Percentiles rank a stretch among this genome's conserved stretches.
phyloP scores from a whole-genome alignment of 1,140 invertebrate species.

The Chironomus tepperi region DNA sequence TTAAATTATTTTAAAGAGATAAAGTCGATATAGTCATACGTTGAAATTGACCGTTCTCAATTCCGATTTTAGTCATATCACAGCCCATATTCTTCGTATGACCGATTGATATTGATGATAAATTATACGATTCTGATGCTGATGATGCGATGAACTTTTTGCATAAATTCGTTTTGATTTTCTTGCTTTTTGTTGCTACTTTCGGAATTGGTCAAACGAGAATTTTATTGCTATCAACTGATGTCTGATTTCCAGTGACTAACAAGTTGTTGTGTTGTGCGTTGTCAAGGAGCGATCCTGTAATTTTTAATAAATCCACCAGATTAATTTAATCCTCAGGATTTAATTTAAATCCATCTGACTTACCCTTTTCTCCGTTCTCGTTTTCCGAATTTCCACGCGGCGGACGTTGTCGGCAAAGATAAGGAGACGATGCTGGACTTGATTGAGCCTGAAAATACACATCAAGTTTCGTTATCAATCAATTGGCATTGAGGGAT shows the following conservation, averaged over 20 bases:
- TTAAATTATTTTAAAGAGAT: not conserved
- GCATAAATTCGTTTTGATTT: constrained; percentile 14
- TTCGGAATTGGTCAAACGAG: not conserved
- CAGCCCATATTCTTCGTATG: not conserved
- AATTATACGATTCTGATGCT: constrained; percentile 4
- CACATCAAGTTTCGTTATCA: not conserved
- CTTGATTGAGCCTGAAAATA: constrained; percentile 54
- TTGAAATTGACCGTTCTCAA: not conserved
- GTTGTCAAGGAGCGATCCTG: constrained; percentile 33
- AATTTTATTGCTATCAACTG: not conserved
- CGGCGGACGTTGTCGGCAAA: constrained; percentile 63
- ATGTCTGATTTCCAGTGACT: not conserved
- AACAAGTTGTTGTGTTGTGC: constrained; percentile 20
- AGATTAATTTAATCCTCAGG: not conserved
- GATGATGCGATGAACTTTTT: not conserved
- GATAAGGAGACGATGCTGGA: constrained; percentile 64
- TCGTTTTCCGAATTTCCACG: constrained; percentile 38
- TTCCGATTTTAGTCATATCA: not conserved
- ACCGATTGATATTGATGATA: not conserved
- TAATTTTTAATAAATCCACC: not conserved
- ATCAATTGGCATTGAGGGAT: not conserved
- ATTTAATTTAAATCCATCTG: no score
- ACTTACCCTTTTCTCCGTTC: constrained; percentile 36
- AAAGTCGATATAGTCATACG: constrained; percentile 6
- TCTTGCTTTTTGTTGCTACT: not conserved